Evolutionary conservation across 2,888 invertebrate genomes (phyloP), one percentile per base, ranked within the genome.

Genomic region (Drosophila demipolita): DNA sequence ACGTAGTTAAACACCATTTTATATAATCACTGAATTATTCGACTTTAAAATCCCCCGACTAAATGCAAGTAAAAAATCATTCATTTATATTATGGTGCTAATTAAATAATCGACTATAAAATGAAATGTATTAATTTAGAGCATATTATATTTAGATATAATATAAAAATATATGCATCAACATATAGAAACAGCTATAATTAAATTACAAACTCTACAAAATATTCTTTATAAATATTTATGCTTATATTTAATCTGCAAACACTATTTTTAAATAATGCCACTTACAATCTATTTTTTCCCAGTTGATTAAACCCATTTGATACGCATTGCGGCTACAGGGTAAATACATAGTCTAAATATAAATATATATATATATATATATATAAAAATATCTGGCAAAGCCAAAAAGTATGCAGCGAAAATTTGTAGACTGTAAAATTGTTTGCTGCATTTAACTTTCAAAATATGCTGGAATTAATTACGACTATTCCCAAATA

Each of bases 381-480:
- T 6, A 29, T 29, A 6, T 29, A 29, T 6, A 29, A 26, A 64
- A 26, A 64, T 75, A 67, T 64, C 12, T 45, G n/a, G 2, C 59
- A 52, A 20, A 20, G 64, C 72, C 71, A 8, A 65, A 75, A 71
- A 75, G 80, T 78, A 78, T 80, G 76, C 72, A 67, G 42, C 32
- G 35, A 20, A 59, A 60, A 67, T 65, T 64, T 50, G 54, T 60
- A 36, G 20, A 54, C 67, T 40, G 49, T 58, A 54, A 66, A 70
- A 70, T 69, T 62, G 53, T 62, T 42, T 26, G 62, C 75, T 42
- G 53, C 64, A 65, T 65, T 75, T 57, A 67, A 29, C 76, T 64
- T 58, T 58, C 62, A 78, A 80, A 71, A 76, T 80, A 80, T 75
- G 72, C 62, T 26, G 33, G 26, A 29, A 58, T 79, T 70, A 64